These are phyloP conservation scores for Notothenia rossii DNA, from an alignment of 2,113 vertebrate species.

Conservation along the genomic window DNA sequence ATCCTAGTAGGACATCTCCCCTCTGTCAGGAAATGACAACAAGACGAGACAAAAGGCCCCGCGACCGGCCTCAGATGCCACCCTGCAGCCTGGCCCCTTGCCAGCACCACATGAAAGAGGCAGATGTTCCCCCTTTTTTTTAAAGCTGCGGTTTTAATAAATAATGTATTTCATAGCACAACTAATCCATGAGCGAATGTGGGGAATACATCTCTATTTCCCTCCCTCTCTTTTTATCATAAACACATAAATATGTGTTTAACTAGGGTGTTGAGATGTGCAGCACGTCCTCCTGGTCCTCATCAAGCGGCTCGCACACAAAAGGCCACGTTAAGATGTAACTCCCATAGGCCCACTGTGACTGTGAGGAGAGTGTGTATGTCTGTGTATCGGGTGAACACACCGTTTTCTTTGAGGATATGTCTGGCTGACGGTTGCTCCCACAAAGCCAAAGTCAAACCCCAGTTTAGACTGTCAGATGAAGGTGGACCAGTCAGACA, in stretches of 20 bases:
- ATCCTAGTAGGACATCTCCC: conserved; percentile 64
- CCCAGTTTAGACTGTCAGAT: conserved; percentile 64
- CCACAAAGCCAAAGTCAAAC: conserved; percentile 74
- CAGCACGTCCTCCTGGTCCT: conserved; percentile 45
- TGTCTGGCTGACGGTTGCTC: conserved; percentile 30
- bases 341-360: conserved; percentile 22
- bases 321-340: conserved; percentile 33
- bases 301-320: conserved; percentile 27
- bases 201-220: conserved; percentile 64
- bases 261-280: conserved; percentile 57
- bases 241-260: conserved; percentile 73
- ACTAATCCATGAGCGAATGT: conserved; percentile 67
- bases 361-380: background rate
- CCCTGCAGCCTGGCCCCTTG: conserved; percentile 68
- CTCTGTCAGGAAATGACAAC: conserved; percentile 64
- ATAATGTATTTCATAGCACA: conserved; percentile 74
- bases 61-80: conserved; percentile 66
- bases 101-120: conserved; percentile 78
- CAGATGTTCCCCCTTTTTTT: conserved; percentile 76
- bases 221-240: conserved; percentile 61
- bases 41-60: conserved; percentile 60
- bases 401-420: conserved; percentile 28
- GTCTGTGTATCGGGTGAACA: conserved; percentile 1
- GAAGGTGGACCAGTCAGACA: conserved; percentile 65
- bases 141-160: conserved; percentile 70